Base-by-base conservation (phyloP, 2,888 invertebrate species). In the Amiota mariae region DNA sequence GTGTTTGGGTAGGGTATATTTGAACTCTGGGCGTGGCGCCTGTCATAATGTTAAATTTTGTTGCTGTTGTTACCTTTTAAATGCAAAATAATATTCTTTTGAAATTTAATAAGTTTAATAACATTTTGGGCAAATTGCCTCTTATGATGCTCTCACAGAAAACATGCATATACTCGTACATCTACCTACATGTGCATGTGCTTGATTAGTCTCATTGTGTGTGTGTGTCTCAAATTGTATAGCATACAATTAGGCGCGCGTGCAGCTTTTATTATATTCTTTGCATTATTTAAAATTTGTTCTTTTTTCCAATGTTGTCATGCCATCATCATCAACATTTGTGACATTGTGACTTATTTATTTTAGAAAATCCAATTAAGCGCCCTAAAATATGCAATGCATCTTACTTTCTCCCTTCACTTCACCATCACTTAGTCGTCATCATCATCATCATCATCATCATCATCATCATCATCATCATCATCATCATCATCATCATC, bases 311-410 rank as follows among this genome's bases (percentile, higher is more conserved):
- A 13, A 47, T 66, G 15, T 66, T 24, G 49, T 36, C 36, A 36
- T 36, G 36, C 36, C 36, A 36, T 36, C 36, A 36, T 36, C 36
- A 36, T 36, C 36, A 36, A 6, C 36, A 36, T 36, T 36, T 36
- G 36, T 36, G 36, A 36, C 36, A 36, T 36, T 36, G 36, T 36
- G 36, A 2, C 36, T 51, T 51, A n/a, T 51, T 51, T 12, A 12
- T 51, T 51, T 51, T 51, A 6, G 36, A 36, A 36, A 36, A 36
- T 36, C 12, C 54, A 51, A 51, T 51, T 51, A 51, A 51, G n/a
- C 12, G 20, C 79, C 81, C 72, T 81, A 85, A 83, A 81, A 83
- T 86, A 83, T 83, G 86, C 82, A 85, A 73, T 76, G 76, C 76
- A 51, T 36, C 36, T 36, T 36, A 36, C 36, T 36, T 6, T 36